Percentiles rank a stretch among this genome's conserved stretches.
phyloP scores from a whole-genome alignment of 2,113 vertebrate species.

The Channa maculata region DNA sequence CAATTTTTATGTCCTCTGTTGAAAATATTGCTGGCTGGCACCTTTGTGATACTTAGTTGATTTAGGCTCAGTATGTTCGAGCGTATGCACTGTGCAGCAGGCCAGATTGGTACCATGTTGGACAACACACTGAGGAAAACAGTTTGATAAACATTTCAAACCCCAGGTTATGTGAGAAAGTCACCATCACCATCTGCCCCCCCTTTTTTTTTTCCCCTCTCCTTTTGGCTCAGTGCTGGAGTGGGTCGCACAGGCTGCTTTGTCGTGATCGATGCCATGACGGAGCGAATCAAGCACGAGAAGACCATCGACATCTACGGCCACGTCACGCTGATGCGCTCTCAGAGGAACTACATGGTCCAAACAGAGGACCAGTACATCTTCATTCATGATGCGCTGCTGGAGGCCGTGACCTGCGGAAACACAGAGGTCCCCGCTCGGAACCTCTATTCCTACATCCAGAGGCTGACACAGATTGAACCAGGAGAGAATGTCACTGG shows the following conservation, averaged over 20 bases:
- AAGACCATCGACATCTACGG: constrained; percentile 98
- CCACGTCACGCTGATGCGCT: constrained; percentile 98
- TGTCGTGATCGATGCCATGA: constrained; percentile 98
- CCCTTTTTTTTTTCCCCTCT: background rate
- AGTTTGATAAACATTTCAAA: background rate
- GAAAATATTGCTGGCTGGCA: constrained; percentile 65
- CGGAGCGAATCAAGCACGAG: constrained; percentile 98
- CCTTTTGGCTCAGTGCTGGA: constrained; percentile 88
- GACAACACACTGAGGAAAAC: constrained; percentile 20
- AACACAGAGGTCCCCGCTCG: constrained; percentile 98
- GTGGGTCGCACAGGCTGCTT: constrained; percentile 98
- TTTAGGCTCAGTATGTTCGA: constrained; percentile 29
- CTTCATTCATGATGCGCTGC: constrained; percentile 97
- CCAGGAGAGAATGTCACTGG: constrained; percentile 95
- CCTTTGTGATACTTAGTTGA: constrained; percentile 54
- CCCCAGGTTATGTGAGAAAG: constrained; percentile 19
- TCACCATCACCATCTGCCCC: constrained; percentile 12
- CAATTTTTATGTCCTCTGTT: constrained; percentile 65
- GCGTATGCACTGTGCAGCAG: constrained; percentile 12
- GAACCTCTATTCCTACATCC: constrained; percentile 98
- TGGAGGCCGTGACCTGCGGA: constrained; percentile 97
- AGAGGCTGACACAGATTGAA: constrained; percentile 97
- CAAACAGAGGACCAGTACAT: constrained; percentile 99
- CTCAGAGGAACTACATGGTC: constrained; percentile 99
- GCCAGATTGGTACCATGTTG: constrained; percentile 25